These are phyloP conservation scores for Megaceryle alcyon DNA, from an alignment of 2,797 vertebrate genomes.

Conservation along the genomic window DNA sequence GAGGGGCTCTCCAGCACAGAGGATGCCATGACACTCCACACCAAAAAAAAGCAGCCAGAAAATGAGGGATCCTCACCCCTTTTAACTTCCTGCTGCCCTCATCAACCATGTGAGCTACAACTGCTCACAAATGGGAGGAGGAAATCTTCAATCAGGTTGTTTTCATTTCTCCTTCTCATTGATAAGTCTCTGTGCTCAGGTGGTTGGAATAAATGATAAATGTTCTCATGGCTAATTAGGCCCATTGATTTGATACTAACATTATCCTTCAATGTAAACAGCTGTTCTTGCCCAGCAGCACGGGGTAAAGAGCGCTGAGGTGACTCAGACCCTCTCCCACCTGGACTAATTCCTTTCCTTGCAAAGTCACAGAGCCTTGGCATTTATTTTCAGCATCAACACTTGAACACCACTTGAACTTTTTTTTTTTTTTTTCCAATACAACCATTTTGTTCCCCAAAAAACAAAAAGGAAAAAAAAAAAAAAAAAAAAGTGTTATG, in stretches of 20 bases:
- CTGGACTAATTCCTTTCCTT: neutral
- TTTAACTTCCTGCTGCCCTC: neutral
- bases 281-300: neutral
- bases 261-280: neutral
- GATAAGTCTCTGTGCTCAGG: neutral
- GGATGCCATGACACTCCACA: accelerated
- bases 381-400: neutral
- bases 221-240: neutral
- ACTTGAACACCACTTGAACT: neutral
- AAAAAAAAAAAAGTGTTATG: neutral
- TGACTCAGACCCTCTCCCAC: neutral
- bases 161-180: neutral
- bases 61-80: accelerated
- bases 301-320: accelerated
- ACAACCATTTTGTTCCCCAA: neutral
- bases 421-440: too few relatives aligned
- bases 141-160: neutral
- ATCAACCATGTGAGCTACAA: accelerated
- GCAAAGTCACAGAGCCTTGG: neutral
- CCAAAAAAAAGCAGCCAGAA: accelerated
- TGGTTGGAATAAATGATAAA: neutral
- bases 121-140: neutral
- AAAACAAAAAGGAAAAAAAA: neutral
- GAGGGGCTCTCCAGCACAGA: accelerated
- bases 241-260: neutral